These are phyloP conservation scores for Cacoxenus indagator DNA, from an alignment of 2,888 invertebrate genomes.

Conservation along the genomic window DNA sequence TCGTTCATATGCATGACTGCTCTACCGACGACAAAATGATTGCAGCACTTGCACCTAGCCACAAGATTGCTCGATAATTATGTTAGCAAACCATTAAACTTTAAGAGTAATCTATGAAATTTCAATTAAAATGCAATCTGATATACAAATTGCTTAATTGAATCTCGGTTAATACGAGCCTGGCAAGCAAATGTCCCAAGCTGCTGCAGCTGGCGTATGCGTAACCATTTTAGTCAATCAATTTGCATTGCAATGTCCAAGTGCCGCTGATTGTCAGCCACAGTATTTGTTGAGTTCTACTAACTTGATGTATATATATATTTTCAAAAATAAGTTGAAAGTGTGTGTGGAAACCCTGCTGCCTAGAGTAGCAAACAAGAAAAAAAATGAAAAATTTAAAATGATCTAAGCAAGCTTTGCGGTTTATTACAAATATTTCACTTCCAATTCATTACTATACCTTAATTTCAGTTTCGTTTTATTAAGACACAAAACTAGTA, in stretches of 20 bases:
- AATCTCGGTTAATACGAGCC: conserved; percentile 3
- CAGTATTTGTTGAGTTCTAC: no score
- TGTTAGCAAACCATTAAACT: conserved; percentile 6
- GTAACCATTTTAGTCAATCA: not conserved
- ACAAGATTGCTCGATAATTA: not conserved
- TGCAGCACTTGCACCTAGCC: not conserved
- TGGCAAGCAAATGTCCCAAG: not conserved
- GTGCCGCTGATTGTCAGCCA: no score
- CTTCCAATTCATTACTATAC: no score
- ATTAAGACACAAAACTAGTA: no score
- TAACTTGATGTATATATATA: no score
- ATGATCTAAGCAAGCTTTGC: no score
- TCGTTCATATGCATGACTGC: not conserved
- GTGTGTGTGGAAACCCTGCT: no score
- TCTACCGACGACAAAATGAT: not conserved
- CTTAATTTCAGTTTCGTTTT: no score
- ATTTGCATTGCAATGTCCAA: not conserved
- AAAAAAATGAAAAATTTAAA: no score
- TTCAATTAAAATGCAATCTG: conserved; percentile 19
- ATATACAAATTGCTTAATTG: conserved; percentile 20
- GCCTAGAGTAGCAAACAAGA: no score
- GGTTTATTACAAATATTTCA: no score
- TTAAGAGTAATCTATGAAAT: conserved; percentile 3
- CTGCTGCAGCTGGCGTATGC: not conserved
- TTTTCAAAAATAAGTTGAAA: no score